Conservation (phyloP, 2,797 vertebrate species). For the Eulemur mongoz region DNA sequence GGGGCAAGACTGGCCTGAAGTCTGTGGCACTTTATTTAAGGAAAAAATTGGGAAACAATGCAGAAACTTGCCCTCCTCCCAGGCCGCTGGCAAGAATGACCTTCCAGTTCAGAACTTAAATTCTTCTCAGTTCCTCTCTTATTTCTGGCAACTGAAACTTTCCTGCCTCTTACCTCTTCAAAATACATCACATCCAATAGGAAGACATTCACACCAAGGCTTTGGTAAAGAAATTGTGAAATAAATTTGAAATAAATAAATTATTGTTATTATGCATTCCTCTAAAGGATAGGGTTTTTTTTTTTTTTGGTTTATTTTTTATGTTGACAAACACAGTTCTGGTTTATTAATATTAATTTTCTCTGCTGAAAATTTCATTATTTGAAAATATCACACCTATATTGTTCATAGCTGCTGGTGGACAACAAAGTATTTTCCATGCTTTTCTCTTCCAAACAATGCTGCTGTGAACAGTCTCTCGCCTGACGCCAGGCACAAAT, state of each 20-base stretch:
- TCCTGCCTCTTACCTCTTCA: slow-evolving; percentile 7
- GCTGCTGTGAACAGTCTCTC: not conserved
- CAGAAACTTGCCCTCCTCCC: not conserved
- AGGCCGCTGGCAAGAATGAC: not conserved
- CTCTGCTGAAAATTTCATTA: not conserved
- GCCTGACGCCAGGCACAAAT: not conserved
- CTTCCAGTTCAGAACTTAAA: not conserved
- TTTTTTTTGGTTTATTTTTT: not conserved
- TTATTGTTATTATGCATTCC: not conserved
- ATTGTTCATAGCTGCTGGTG: not conserved
- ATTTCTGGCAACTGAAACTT: slow-evolving; percentile 34
- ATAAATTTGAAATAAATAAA: not conserved
- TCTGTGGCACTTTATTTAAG: not conserved
- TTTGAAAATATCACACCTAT: not conserved
- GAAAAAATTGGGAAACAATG: not conserved
- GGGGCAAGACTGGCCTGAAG: not conserved
- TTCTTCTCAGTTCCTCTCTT: not conserved
- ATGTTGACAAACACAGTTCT: not conserved
- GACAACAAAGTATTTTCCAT: not conserved
- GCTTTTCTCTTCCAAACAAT: not conserved
- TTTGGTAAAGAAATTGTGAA: slow-evolving; percentile 29
- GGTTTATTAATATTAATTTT: slow-evolving; percentile 28
- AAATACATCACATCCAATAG: not conserved
- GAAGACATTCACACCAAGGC: not conserved
- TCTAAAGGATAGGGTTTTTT: not conserved